Evolutionary conservation across 1,140 invertebrate genomes (phyloP).

Genomic region (Pteromalus puparum): DNA sequence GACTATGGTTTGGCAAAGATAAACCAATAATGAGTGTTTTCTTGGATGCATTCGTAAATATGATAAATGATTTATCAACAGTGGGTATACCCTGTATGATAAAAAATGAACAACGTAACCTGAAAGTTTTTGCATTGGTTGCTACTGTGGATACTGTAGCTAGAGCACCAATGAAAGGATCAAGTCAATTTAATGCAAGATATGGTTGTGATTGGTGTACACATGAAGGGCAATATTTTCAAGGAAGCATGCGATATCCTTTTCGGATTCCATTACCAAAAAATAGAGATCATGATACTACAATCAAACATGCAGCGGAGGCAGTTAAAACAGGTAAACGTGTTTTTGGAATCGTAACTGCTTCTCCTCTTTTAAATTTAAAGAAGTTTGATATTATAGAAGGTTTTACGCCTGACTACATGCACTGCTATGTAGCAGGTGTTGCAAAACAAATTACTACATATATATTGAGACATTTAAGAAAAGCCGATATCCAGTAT

Average conservation of each 20-base stretch:
- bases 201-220: constrained; percentile 22
- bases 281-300: neutral
- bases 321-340: neutral
- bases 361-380: constrained; percentile 28
- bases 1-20: neutral
- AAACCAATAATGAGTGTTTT: constrained; percentile 3
- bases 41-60: constrained; percentile 3
- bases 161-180: neutral
- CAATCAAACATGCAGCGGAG: neutral
- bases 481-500: too few relatives aligned
- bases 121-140: neutral
- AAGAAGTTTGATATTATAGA: constrained; percentile 21
- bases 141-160: neutral
- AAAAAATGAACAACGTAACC: neutral
- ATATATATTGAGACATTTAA: too few relatives aligned
- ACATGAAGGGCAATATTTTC: neutral
- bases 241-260: constrained; percentile 1
- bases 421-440: constrained; percentile 41
- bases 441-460: constrained; percentile 35
- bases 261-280: neutral
- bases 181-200: constrained; percentile 5
- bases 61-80: constrained; percentile 32
- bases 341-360: neutral
- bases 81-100: too few relatives aligned
- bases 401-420: constrained; percentile 28